These are phyloP conservation scores for Cecropterus lyciades DNA, from an alignment of 1,140 invertebrate species.

Conservation along the genomic window DNA sequence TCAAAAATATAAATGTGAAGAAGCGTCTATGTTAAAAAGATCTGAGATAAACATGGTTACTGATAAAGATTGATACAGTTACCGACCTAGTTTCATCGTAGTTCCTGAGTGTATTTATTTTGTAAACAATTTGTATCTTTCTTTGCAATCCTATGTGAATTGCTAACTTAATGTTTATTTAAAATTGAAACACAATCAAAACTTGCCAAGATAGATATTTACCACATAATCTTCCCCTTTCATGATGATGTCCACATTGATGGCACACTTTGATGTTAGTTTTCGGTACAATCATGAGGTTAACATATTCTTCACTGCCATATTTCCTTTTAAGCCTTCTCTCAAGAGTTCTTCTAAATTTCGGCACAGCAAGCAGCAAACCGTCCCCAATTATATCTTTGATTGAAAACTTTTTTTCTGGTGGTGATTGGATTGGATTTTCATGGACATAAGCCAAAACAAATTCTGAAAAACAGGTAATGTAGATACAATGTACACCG, in stretches of 20 bases:
- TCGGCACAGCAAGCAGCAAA: slow-evolving; percentile 93
- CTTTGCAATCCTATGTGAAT: too few relatives aligned
- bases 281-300: slow-evolving; percentile 89
- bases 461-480: slow-evolving; percentile 58
- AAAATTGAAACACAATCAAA: too few relatives aligned
- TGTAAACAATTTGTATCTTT: too few relatives aligned
- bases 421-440: slow-evolving; percentile 28
- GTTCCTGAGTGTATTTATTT: too few relatives aligned
- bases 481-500: neutral
- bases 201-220: slow-evolving; percentile 33
- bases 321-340: slow-evolving; percentile 89
- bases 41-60: too few relatives aligned
- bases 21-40: too few relatives aligned
- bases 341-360: slow-evolving; percentile 90
- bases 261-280: slow-evolving; percentile 90
- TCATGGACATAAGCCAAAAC: slow-evolving; percentile 62
- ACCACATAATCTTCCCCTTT: slow-evolving; percentile 90
- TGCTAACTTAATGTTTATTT: too few relatives aligned
- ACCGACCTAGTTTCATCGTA: too few relatives aligned
- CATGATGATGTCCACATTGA: slow-evolving; percentile 92
- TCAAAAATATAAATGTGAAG: too few relatives aligned
- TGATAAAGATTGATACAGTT: too few relatives aligned
- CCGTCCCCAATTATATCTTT: slow-evolving; percentile 89
- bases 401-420: slow-evolving; percentile 72
- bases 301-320: slow-evolving; percentile 86